phyloP scores from a whole-genome alignment of 2,888 invertebrate species.

The Muscina levida region DNA sequence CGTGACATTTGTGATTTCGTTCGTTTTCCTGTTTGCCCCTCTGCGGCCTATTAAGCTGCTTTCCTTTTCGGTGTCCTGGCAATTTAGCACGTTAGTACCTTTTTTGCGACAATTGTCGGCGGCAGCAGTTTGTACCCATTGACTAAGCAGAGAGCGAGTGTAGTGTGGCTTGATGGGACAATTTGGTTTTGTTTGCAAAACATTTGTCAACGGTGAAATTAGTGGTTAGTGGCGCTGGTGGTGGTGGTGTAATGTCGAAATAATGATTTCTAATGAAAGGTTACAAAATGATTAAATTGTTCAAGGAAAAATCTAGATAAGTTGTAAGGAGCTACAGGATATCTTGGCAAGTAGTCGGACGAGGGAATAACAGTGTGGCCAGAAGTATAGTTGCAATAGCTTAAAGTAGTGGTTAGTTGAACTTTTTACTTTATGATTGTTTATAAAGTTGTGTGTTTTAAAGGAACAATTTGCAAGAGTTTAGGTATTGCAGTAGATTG shows the following conservation, averaged over 20 bases:
- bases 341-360: too few relatives aligned
- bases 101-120: constrained; percentile 11
- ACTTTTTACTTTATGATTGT: too few relatives aligned
- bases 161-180: constrained; percentile 2
- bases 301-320: constrained; percentile 18
- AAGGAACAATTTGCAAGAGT: too few relatives aligned
- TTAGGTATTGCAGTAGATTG: too few relatives aligned
- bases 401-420: too few relatives aligned
- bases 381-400: too few relatives aligned
- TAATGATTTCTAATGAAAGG: constrained; percentile 62
- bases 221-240: too few relatives aligned
- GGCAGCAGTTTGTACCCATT: constrained; percentile 9
- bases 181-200: constrained; percentile 60
- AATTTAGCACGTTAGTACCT: constrained; percentile 59
- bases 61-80: constrained; percentile 10
- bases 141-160: not conserved
- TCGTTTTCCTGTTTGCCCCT: constrained; percentile 8
- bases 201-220: constrained; percentile 61
- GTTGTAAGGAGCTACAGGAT: too few relatives aligned
- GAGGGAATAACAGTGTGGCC: too few relatives aligned
- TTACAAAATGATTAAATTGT: constrained; percentile 57
- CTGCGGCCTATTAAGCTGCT: not conserved
- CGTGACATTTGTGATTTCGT: constrained; percentile 56
- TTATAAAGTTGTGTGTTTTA: too few relatives aligned
- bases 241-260: constrained; percentile 55